Conservation (phyloP, 2,113 vertebrate species). For the Smithornis capensis region DNA sequence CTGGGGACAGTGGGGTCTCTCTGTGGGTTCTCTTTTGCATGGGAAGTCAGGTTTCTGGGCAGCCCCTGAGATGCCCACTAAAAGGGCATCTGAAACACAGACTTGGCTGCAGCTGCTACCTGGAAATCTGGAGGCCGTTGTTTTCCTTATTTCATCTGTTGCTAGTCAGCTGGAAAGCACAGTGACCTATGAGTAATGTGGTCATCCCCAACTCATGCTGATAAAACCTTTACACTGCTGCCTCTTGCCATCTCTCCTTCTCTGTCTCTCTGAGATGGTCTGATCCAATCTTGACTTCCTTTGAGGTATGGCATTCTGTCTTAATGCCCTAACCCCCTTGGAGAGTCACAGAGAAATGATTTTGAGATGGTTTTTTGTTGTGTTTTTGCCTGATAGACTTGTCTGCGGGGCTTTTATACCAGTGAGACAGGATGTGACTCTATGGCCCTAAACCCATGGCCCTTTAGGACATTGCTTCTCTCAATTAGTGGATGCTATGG, state of each 20-base stretch:
- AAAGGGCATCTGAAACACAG: background rate
- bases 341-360: background rate
- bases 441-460: background rate
- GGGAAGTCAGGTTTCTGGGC: background rate
- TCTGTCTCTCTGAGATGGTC: constrained; percentile 11
- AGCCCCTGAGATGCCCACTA: background rate
- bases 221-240: constrained; percentile 34
- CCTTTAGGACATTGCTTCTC: background rate
- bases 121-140: background rate
- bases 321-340: background rate
- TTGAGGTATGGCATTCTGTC: constrained; percentile 25
- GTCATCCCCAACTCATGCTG: constrained; percentile 43
- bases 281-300: constrained; percentile 54
- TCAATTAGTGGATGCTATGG: background rate
- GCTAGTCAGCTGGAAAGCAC: constrained; percentile 52
- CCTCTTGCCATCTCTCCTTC: constrained; percentile 11
- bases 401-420: background rate
- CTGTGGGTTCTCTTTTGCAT: background rate
- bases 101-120: constrained; percentile 33
- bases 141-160: constrained; percentile 47
- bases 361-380: background rate
- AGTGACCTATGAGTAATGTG: constrained; percentile 53
- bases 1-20: background rate
- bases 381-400: background rate
- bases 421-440: background rate